phyloP scores from a whole-genome alignment of 2,797 vertebrate genomes.

The Chrosomus eos region DNA sequence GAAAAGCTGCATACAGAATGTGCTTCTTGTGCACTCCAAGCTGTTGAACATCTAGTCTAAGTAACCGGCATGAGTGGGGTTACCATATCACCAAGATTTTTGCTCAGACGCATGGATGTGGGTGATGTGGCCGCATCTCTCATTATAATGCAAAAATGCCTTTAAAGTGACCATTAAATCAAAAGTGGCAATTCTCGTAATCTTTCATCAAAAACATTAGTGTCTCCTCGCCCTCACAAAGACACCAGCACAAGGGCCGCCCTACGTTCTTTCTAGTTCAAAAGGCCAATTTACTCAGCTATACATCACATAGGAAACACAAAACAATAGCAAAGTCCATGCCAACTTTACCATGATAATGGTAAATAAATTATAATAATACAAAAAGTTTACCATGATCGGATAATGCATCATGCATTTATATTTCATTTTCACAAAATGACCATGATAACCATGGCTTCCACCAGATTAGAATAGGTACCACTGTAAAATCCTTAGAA shows the following conservation, averaged over 20 bases:
- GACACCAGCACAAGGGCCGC: too few relatives aligned
- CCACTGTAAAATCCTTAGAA: not conserved
- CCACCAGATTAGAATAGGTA: too few relatives aligned
- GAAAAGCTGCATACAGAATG: conserved; percentile 62
- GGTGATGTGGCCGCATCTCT: conserved; percentile 63
- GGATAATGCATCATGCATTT: not conserved
- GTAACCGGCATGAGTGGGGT: conserved; percentile 44
- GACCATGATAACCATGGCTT: not conserved
- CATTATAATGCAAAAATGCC: not conserved
- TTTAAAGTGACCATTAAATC: not conserved
- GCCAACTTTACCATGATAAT: not conserved
- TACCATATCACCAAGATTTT: not conserved
- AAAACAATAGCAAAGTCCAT: not conserved
- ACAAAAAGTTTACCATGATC: too few relatives aligned
- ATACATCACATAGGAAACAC: not conserved
- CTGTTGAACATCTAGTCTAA: conserved; percentile 64
- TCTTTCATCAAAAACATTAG: not conserved
- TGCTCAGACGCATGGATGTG: conserved; percentile 46
- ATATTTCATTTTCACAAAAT: not conserved
- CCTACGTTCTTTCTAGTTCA: not conserved
- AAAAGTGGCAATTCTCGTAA: not conserved
- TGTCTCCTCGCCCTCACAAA: not conserved
- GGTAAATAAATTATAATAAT: too few relatives aligned
- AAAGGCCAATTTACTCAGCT: not conserved
- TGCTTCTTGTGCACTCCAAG: conserved; percentile 58